Evolutionary conservation across 2,888 invertebrate genomes (phyloP), one percentile per base, ranked within the genome.

Genomic region (Drosophila cyrtoloma): DNA sequence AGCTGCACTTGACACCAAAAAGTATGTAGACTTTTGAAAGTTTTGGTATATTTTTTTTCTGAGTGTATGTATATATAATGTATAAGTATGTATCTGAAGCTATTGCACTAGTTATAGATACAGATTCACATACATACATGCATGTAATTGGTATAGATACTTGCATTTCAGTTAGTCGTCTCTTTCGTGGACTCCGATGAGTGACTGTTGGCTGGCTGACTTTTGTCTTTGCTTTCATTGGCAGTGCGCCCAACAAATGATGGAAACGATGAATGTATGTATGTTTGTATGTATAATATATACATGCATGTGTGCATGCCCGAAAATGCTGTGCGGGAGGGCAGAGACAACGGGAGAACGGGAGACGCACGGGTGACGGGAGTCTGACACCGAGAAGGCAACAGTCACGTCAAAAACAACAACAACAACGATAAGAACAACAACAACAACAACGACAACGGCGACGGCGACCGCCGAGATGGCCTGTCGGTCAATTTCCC

Each of bases 211-310:
- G 84, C 78, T 74, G 70, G 57, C 71, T 63, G 68, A 75, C 69
- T 82, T 79, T 77, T 77, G 79, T 82, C 74, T 74, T 65, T 82
- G 85, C 80, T 90, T 82, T 80, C 84, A 78, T 86, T 86, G 86
- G 86, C 86, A 90, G 65, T 64, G 81, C 78, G 86, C 86, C 86
- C 86, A 86, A 72, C 75, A 71, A 71, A 76, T 83, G 84, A 90
- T 86, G 86, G 60, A 86, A 90, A 75, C 77, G 82, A 58, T 30
- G 30, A 22, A 30, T 39, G 26, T 35, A 30, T 44, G 26, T n/a
- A 30, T 71, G n/a, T 16, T 16, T 42, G 71, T 51, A 32, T 71
- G 10, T 22, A 26, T 55, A 35, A 19, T 14, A 28, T 10, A 22
- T 32, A 44, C 22, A 22, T 22, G 22, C 22, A 22, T 44, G 71